phyloP scores from a whole-genome alignment of 23 tunicate genomes.

The Botrylloides violaceus region DNA sequence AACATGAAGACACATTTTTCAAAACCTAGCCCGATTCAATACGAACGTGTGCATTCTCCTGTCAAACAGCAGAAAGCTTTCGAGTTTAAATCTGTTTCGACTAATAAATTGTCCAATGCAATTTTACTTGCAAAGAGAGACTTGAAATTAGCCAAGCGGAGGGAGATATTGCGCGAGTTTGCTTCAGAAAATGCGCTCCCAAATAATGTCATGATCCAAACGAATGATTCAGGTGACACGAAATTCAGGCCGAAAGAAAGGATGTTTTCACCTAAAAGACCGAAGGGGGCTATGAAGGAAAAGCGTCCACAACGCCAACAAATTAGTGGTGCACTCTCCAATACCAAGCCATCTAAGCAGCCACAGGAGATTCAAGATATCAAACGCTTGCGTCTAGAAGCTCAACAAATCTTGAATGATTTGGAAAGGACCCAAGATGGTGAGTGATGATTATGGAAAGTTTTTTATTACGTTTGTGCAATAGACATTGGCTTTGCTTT shows the following conservation, averaged over 20 bases:
- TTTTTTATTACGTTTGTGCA: too few relatives aligned
- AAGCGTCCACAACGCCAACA: neutral
- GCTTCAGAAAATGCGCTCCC: neutral
- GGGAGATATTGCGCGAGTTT: neutral
- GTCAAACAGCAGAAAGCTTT: neutral
- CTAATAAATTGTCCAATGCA: constrained; percentile 14
- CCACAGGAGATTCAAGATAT: constrained; percentile 8
- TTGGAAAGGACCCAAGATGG: neutral
- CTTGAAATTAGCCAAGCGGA: constrained; percentile 22
- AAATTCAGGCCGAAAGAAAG: neutral
- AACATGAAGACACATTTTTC: constrained; percentile 7
- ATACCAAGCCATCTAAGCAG: neutral
- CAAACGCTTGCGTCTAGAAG: constrained; percentile 2
- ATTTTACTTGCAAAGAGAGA: constrained; percentile 19
- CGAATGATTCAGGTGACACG: neutral
- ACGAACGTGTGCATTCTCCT: neutral
- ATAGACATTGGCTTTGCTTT: too few relatives aligned
- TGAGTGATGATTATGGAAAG: too few relatives aligned
- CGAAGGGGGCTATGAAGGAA: neutral
- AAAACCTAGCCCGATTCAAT: constrained; percentile 11
- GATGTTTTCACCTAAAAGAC: neutral
- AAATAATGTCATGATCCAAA: neutral
- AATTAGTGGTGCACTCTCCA: too few relatives aligned
- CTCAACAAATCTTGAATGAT: neutral
- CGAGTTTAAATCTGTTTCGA: neutral